Evolutionary conservation across 2,888 invertebrate genomes (phyloP), one percentile per base, ranked within the genome.

Genomic region (Molanna angustata): DNA sequence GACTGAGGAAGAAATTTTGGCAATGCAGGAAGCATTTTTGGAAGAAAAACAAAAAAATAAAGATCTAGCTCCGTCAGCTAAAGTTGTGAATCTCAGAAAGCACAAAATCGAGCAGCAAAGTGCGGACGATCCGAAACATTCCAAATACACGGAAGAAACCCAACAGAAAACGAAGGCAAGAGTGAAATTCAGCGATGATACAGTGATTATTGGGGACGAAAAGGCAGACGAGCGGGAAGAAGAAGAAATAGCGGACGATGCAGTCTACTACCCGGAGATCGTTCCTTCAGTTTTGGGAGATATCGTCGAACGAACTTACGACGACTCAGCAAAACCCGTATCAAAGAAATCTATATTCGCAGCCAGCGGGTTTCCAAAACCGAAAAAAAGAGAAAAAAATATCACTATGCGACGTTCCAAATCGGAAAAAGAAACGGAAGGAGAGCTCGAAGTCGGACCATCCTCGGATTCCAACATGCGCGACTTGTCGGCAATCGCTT

Each of bases 1-100:
- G 66, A 79, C 76, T 35, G 89, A 90, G 62, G 84, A 86, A 13
- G 89, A 90, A 64, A 76, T 90, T 31, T 71, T 90, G 16, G 79
- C 78, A 52, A 81, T 88, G 80, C 88, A 90, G 66, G 80, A 84
- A 61, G 84, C 86, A 59, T 90, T 85, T 65, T 66, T 84, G 16
- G 72, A 67, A 33, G 75, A 83, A 59, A 79, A 78, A 56, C 65
- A 67, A 7, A 76, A 77, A 54, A 79, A 80, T 60, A 74, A 76
- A 19, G 71, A 71, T 42, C 68, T 82, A 47, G 73, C 79, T 54
- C 82, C 86, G 2, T 79, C 88, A 0, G 87, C 85, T 0, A 80
- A 80, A 64, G 75, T 84, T 11, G 70, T 79, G 54, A 73, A 79
- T 68, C 60, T 67, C 63, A 53, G 56, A 43, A 59, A 59, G 40